Base-by-base conservation (phyloP, 2,113 vertebrate genomes). In the Erinaceus europaeus region DNA sequence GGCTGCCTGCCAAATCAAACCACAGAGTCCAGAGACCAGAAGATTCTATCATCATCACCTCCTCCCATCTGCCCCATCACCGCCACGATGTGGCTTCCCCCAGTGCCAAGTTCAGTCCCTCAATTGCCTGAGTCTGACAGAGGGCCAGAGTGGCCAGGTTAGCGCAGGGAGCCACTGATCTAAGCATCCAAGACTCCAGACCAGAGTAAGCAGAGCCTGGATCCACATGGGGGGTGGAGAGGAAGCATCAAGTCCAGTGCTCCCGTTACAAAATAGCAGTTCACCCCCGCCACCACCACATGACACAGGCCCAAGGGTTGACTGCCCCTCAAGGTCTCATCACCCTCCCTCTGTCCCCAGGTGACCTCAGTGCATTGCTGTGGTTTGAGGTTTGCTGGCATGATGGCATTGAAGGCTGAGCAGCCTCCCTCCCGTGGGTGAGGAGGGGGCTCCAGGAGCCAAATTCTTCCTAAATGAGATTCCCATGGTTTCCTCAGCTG, bases 381-480 rank as follows among this genome's bases (percentile, higher is more conserved):
- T 34, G 95, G 91, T 25, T 42, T 89, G 57, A 52, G 81, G 80
- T 50, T 94, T 95, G 68, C 81, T 71, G 32, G 48, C 38, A 36
- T 80, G 71, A 74, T 65, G 48, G 72, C 13, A 62, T 65, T 72
- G 13, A 61, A 74, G 40, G 38, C 69, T 89, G 92, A 84, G 94
- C 81, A 38, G 74, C 36, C 13, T 85, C 88, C 65, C 78, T 67
- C 59, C 18, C 12, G 83, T 38, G 42, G 62, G 77, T 77, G 83
- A 40, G 91, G 83, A 88, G 76, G 90, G 91, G 95, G 80, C 86
- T 92, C 65, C n/a, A 27, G 78, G 85, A 77, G 46, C 73, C 82
- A 94, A 89, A 94, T 91, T 92, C 82, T 92, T 79, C 79, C 79
- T 91, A 71, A 87, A 84, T 84, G 85, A 94, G 91, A 93, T 92